phyloP scores from a whole-genome alignment of 2,888 invertebrate species.

The Leucophenga maculata region DNA sequence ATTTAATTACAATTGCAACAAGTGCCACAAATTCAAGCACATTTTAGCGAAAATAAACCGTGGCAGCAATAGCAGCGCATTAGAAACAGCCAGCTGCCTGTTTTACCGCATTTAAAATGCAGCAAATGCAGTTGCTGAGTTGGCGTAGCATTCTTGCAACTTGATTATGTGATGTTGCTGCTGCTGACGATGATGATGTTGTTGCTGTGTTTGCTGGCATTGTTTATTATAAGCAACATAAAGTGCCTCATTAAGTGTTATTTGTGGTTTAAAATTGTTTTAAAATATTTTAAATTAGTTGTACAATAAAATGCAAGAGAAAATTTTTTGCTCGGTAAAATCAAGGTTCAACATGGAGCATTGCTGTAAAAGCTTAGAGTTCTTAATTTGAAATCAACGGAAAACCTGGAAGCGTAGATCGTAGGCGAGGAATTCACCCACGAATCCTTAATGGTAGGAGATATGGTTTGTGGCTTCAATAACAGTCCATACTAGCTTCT shows the following conservation, averaged over 20 bases:
- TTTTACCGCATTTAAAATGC: slow-evolving; percentile 17
- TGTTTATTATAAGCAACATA: not conserved
- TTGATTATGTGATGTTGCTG: slow-evolving; percentile 10
- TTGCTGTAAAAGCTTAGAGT: too few species aligned
- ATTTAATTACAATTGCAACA: slow-evolving; percentile 62
- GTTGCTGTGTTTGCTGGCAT: slow-evolving; percentile 34
- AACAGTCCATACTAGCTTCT: too few species aligned
- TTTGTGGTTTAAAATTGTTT: not conserved
- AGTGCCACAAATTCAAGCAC: slow-evolving; percentile 41
- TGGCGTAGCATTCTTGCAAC: not conserved
- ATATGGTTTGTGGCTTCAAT: too few species aligned
- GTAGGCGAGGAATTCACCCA: too few species aligned
- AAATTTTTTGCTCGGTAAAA: too few species aligned
- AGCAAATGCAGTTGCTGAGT: not conserved
- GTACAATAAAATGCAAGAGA: too few species aligned
- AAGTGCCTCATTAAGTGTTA: slow-evolving; percentile 1
- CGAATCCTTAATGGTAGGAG: too few species aligned
- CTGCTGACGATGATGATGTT: slow-evolving; percentile 34
- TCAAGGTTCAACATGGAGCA: too few species aligned
- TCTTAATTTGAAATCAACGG: too few species aligned
- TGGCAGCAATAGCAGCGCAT: slow-evolving; percentile 46
- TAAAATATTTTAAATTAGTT: too few species aligned
- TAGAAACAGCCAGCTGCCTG: slow-evolving; percentile 18
- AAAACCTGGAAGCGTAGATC: too few species aligned
- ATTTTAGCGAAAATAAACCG: slow-evolving; percentile 59